A percentile compares a stretch with the other conserved stretches of the same genome.
phyloP scores from a whole-genome alignment of 37 sponge, comb jelly and placozoan genomes.

The Eunapius fragilis region DNA sequence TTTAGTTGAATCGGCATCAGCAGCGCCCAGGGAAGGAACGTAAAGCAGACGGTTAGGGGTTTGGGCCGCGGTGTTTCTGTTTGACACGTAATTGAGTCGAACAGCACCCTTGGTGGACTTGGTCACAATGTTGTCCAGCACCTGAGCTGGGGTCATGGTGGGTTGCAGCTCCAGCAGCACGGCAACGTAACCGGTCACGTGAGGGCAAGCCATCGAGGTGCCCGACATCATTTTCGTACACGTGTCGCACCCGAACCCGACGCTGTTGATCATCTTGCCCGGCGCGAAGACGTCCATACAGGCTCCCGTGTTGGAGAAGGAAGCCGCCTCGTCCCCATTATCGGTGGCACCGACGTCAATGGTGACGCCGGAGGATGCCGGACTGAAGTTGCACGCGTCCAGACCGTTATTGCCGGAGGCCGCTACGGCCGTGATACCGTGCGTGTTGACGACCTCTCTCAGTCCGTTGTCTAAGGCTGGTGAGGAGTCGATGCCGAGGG shows the following conservation, averaged over 20 bases:
- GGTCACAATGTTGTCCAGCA: constrained; percentile 46
- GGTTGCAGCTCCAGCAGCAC: constrained; percentile 40
- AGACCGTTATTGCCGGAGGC: constrained; percentile 77
- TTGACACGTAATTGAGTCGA: constrained; percentile 1
- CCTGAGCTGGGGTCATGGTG: constrained; percentile 23
- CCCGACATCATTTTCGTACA: constrained; percentile 68
- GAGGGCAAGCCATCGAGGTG: constrained; percentile 84
- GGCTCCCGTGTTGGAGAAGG: constrained; percentile 67
- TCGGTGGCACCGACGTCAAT: constrained; percentile 73
- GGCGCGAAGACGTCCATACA: constrained; percentile 83
- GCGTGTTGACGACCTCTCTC: constrained; percentile 20
- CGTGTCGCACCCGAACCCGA: constrained; percentile 40
- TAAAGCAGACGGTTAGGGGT: constrained; percentile 75
- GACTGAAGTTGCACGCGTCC: constrained; percentile 68
- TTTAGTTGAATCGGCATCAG: not conserved
- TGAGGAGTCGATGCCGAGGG: constrained; percentile 63
- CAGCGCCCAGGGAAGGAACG: constrained; percentile 19
- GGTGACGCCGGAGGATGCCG: constrained; percentile 49
- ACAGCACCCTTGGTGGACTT: constrained; percentile 50
- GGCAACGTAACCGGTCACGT: constrained; percentile 75
- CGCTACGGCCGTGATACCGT: constrained; percentile 49
- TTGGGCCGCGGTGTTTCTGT: not conserved
- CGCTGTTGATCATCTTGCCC: constrained; percentile 57
- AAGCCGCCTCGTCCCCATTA: constrained; percentile 25
- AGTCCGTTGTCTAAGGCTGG: constrained; percentile 24